Conservation (phyloP, 2,113 vertebrate species). For the Plectropomus leopardus region DNA sequence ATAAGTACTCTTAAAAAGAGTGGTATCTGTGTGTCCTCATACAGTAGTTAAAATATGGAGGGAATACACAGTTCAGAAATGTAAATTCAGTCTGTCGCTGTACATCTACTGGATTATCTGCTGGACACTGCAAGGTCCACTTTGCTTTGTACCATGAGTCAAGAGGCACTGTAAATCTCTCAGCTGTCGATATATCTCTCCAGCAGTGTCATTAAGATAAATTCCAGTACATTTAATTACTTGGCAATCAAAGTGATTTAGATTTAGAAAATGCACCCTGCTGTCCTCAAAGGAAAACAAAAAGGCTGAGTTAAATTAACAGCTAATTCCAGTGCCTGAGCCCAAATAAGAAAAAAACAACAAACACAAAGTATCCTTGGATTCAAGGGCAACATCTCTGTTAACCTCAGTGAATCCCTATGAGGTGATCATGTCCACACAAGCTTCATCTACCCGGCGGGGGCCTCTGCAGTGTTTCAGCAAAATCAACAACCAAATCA, state of each 20-base stretch:
- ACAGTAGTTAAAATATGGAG: neutral
- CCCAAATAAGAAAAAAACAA: conserved; percentile 62
- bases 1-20: too few species aligned
- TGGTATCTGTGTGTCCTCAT: too few species aligned
- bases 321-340: conserved; percentile 42
- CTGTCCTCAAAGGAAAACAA: conserved; percentile 53
- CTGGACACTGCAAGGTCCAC: conserved; percentile 17
- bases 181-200: conserved; percentile 22
- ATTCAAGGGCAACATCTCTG: conserved; percentile 57
- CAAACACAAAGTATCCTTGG: conserved; percentile 63
- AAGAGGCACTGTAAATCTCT: conserved; percentile 52
- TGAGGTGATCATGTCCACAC: conserved; percentile 48
- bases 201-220: conserved; percentile 46
- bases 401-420: conserved; percentile 46
- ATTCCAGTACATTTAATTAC: conserved; percentile 62
- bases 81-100: neutral
- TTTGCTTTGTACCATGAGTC: conserved; percentile 38
- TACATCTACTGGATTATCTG: conserved; percentile 9
- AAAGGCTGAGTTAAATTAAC: conserved; percentile 56
- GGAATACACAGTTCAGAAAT: neutral
- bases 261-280: conserved; percentile 29
- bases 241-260: conserved; percentile 57
- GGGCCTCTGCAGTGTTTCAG: conserved; percentile 49
- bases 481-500: conserved; percentile 70
- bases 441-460: conserved; percentile 13